Base-by-base conservation (phyloP, 2,113 vertebrate species). In the Hydrolagus affinis region DNA sequence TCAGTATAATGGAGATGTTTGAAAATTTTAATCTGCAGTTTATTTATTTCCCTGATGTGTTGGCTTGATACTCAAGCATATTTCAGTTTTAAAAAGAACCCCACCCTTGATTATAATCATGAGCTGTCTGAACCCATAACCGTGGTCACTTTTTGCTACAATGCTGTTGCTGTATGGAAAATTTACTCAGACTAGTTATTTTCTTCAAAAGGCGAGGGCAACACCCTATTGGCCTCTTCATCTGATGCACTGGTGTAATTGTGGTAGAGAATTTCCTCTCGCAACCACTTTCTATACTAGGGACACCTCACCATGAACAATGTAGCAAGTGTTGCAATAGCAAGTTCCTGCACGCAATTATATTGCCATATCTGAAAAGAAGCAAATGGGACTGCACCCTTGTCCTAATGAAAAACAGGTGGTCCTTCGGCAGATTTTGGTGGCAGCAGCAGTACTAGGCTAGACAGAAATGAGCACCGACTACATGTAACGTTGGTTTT, bases 271-370 rank as follows among this genome's bases (percentile, higher is more conserved):
- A 21, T 83, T 66, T 30, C 25, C 62, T 66, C 78, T 83, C 66
- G 78, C 11, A 83, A 62, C 62, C 62, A 64, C 23, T 66, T 83
- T 83, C 32, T 66, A 17, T 83, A 62, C 78, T 60, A 83, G 78
- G 28, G 28, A 64, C 78, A 83, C 60, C 78, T 66, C 64, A 83
- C 62, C 78, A 83, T 83, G 78, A 83, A 83, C 60, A 83, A 83
- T 64, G 62, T 66, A 68, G 62, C 60, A 83, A 83, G 78, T 66
- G 78, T 83, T 66, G 62, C 78, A 68, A 83, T 23, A 83, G 62
- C 32, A 83, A 83, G 60, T 68, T 83, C 32, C 78, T 83, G 78
- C 60, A 66, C 77, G 66, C 60, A 83, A 83, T 83, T 83, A 83
- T 60, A 83, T 83, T 17, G 15, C 23, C 60, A 30, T 15, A 68